Evolutionary conservation across 2,113 vertebrate genomes (phyloP).

Genomic region (Protobothrops mucrosquamatus): DNA sequence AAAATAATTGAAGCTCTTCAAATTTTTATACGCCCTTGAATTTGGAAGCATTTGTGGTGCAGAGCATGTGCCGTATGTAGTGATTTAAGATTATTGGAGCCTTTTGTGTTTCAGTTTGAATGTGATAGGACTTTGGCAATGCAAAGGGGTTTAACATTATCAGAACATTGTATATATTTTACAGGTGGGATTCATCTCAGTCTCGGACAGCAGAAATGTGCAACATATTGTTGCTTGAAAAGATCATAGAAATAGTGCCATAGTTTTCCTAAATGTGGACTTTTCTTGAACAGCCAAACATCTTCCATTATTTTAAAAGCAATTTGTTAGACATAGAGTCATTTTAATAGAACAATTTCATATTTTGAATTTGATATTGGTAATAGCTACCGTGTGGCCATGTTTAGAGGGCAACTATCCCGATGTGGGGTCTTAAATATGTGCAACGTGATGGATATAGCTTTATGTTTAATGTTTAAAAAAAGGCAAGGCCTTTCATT

Average conservation of each 20-base stretch:
- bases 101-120: slow-evolving; percentile 67
- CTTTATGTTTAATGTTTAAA: background rate
- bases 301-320: slow-evolving; percentile 59
- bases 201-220: slow-evolving; percentile 50
- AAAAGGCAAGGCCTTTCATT: background rate
- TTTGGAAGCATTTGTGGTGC: slow-evolving; percentile 71
- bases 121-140: slow-evolving; percentile 61
- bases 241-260: slow-evolving; percentile 26
- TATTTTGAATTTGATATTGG: slow-evolving; percentile 16
- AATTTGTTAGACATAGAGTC: slow-evolving; percentile 40
- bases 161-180: slow-evolving; percentile 63
- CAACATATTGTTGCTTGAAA: slow-evolving; percentile 33
- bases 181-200: slow-evolving; percentile 62
- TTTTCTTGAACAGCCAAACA: slow-evolving; percentile 52
- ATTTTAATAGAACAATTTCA: slow-evolving; percentile 59
- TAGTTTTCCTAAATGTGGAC: slow-evolving; percentile 29
- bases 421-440: fast-evolving
- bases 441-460: background rate
- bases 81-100: slow-evolving; percentile 73
- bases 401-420: background rate
- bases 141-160: slow-evolving; percentile 68
- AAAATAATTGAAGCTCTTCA: slow-evolving; percentile 82
- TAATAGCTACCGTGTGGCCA: slow-evolving; percentile 41
- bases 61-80: slow-evolving; percentile 69
- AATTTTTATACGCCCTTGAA: slow-evolving; percentile 78